Evolutionary conservation across 2,113 vertebrate genomes (phyloP).

Genomic region (Barbus barbus): DNA sequence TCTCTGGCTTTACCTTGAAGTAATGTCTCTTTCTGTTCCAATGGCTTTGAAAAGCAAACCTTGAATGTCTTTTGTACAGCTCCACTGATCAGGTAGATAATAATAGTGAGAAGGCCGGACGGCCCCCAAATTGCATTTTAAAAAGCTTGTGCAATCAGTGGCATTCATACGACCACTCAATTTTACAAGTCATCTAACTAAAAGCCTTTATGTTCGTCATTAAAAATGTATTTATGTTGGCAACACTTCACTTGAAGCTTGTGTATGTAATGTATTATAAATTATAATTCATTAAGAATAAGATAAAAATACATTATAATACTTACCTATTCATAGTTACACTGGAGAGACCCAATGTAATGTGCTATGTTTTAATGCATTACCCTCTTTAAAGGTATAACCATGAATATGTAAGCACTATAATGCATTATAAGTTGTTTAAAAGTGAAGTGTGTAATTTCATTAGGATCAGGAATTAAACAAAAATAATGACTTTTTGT

Average conservation of each 20-base stretch:
- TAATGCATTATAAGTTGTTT: neutral
- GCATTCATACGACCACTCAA: constrained; percentile 49
- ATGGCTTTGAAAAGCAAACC: constrained; percentile 53
- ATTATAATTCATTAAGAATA: neutral
- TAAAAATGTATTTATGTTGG: constrained; percentile 54
- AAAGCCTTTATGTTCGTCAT: constrained; percentile 43
- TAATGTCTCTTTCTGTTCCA: constrained; percentile 37
- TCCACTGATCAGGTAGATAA: constrained; percentile 58
- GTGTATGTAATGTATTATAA: neutral
- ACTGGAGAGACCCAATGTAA: neutral
- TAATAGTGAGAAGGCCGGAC: constrained; percentile 31
- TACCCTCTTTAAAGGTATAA: neutral
- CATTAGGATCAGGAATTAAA: neutral
- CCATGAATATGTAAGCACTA: neutral
- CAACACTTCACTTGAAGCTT: constrained; percentile 5
- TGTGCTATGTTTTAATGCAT: neutral
- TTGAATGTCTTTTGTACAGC: constrained; percentile 59
- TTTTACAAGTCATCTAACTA: constrained; percentile 55
- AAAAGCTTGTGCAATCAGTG: constrained; percentile 53
- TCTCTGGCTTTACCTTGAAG: constrained; percentile 50
- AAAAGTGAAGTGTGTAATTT: neutral
- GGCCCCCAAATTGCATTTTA: constrained; percentile 47
- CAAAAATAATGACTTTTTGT: neutral
- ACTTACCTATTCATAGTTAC: constrained; percentile 9
- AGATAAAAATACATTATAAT: neutral